Evolutionary conservation across 2,888 invertebrate species (phyloP).

Genomic region (Lycia hirtaria): DNA sequence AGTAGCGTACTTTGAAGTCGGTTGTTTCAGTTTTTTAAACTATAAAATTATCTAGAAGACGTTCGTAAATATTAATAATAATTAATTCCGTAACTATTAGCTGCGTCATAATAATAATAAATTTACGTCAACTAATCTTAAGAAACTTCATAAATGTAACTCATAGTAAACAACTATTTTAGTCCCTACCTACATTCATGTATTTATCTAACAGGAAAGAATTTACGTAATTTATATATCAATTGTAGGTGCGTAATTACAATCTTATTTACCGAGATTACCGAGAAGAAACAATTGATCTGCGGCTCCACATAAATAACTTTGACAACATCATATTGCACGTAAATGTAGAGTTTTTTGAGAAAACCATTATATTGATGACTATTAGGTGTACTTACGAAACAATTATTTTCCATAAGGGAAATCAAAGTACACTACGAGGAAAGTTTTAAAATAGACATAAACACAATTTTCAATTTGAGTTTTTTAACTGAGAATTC

Average conservation of each 20-base stretch:
- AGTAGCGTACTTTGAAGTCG: too few relatives aligned
- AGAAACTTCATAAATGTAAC: too few relatives aligned
- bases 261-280: constrained; percentile 6
- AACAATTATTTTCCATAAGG: constrained; percentile 31
- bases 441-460: constrained; percentile 34
- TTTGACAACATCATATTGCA: constrained; percentile 30
- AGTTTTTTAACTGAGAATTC: too few relatives aligned
- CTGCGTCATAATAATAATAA: too few relatives aligned
- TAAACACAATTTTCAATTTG: too few relatives aligned
- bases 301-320: constrained; percentile 20
- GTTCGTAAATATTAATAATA: too few relatives aligned
- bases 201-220: constrained; percentile 17
- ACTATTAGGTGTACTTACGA: constrained; percentile 20
- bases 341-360: constrained; percentile 34
- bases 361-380: constrained; percentile 36
- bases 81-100: too few relatives aligned
- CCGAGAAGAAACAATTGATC: constrained; percentile 24
- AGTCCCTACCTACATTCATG: not conserved
- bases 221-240: not conserved
- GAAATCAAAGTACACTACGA: constrained; percentile 21
- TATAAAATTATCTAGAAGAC: too few relatives aligned
- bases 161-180: too few relatives aligned
- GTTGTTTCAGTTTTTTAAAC: too few relatives aligned
- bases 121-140: too few relatives aligned
- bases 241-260: constrained; percentile 20